Evolutionary conservation across 1,140 invertebrate species (phyloP).

Genomic region (Bombus haemorrhoidalis): DNA sequence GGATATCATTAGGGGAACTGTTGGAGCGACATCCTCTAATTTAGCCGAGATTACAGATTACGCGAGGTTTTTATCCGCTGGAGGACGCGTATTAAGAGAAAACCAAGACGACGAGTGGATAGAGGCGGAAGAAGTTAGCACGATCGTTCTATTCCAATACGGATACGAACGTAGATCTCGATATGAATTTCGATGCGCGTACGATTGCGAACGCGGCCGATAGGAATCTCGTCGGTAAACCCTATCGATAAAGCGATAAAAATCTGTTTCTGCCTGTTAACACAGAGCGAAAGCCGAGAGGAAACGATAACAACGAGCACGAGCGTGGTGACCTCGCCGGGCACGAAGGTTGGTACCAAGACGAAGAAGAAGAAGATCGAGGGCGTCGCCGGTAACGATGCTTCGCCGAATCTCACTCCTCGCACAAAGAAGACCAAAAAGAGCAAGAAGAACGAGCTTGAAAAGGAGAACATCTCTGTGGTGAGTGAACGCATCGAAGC

Average conservation of each 20-base stretch:
- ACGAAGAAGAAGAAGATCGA: conserved; percentile 82
- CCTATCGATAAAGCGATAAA: not conserved
- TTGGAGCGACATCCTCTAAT: not conserved
- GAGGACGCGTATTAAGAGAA: not conserved
- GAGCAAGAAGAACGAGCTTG: conserved; percentile 84
- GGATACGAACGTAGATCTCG: no score
- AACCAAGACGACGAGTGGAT: not conserved
- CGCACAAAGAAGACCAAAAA: conserved; percentile 85
- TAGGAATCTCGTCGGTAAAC: not conserved
- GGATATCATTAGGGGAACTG: conserved; percentile 24
- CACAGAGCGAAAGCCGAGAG: conserved; percentile 79
- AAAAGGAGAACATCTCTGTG: conserved; percentile 86
- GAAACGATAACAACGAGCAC: conserved; percentile 76
- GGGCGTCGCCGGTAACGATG: conserved; percentile 76
- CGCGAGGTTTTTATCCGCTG: not conserved
- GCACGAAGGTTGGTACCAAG: conserved; percentile 67
- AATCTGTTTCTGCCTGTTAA: not conserved
- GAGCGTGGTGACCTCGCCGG: conserved; percentile 62
- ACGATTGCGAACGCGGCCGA: not conserved
- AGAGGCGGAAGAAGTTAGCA: not conserved
- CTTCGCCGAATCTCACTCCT: conserved; percentile 78
- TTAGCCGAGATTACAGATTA: not conserved
- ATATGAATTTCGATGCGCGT: no score
- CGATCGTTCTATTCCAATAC: not conserved
- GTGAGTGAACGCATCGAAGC: conserved; percentile 77